These are phyloP conservation scores for Chloropsis hardwickii DNA, from an alignment of 2,113 vertebrate genomes.

Conservation along the genomic window DNA sequence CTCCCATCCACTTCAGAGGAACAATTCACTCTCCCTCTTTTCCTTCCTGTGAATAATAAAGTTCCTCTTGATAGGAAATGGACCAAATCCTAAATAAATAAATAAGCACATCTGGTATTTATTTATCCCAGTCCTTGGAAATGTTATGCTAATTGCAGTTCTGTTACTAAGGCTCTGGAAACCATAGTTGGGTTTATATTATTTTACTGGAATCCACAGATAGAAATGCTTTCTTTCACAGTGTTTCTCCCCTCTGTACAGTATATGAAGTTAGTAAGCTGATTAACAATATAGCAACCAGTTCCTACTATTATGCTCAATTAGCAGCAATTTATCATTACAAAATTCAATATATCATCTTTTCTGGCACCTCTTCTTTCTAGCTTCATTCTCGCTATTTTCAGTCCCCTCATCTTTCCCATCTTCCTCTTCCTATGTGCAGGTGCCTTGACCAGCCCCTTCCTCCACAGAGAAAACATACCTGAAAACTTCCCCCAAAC, in stretches of 20 bases:
- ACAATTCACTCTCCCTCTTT: not conserved
- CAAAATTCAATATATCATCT: not conserved
- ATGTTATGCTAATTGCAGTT: conserved; percentile 10
- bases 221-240: not conserved
- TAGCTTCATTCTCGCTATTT: not conserved
- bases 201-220: not conserved
- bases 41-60: conserved; percentile 8
- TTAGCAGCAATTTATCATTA: not conserved
- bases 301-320: not conserved
- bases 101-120: conserved; percentile 12
- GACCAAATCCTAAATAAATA: conserved; percentile 34
- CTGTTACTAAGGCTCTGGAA: conserved; percentile 12
- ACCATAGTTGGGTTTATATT: not conserved
- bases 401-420: not conserved
- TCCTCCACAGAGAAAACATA: not conserved
- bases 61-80: not conserved
- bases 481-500: not conserved
- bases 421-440: not conserved
- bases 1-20: not conserved
- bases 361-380: not conserved
- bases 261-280: not conserved
- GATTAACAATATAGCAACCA: not conserved
- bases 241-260: not conserved
- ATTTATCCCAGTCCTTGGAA: conserved; percentile 2
- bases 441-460: not conserved